These are phyloP conservation scores for Girardinichthys multiradiatus DNA, from an alignment of 2,113 vertebrate genomes.

Conservation along the genomic window DNA sequence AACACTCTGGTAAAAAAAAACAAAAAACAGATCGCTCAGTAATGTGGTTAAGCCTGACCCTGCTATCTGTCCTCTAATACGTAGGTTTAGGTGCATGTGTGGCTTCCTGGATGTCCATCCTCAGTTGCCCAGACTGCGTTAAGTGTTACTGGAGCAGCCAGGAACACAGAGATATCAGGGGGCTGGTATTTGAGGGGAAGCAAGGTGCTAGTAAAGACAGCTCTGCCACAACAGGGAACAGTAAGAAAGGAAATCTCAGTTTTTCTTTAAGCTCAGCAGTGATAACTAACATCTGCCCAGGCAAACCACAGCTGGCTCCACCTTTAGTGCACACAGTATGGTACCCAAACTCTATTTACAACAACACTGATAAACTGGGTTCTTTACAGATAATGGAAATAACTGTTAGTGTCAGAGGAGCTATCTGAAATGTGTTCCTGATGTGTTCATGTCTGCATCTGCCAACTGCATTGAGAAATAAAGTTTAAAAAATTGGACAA, in stretches of 20 bases:
- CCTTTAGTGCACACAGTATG: constrained; percentile 8
- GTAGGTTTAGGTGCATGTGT: constrained; percentile 18
- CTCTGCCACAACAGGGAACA: constrained; percentile 51
- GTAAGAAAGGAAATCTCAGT: constrained; percentile 70
- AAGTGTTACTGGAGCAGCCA: constrained; percentile 69
- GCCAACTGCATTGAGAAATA: background rate
- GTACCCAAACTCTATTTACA: constrained; percentile 1
- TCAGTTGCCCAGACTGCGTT: constrained; percentile 62
- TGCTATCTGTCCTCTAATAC: constrained; percentile 7
- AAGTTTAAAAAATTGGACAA: background rate
- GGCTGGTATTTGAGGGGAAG: background rate
- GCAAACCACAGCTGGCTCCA: constrained; percentile 7
- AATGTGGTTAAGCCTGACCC: background rate
- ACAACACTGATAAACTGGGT: background rate
- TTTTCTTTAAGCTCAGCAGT: constrained; percentile 56
- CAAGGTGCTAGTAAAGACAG: constrained; percentile 14
- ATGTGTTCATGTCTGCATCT: background rate
- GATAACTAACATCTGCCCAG: constrained; percentile 34
- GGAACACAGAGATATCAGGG: constrained; percentile 73
- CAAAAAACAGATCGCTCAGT: background rate
- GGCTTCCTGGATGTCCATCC: constrained; percentile 54
- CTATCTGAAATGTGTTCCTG: background rate
- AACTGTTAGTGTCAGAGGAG: background rate
- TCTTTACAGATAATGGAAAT: background rate
- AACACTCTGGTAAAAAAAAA: constrained; percentile 6